Base-by-base conservation (phyloP, 2,888 invertebrate genomes). In the Nowickia ferox region DNA sequence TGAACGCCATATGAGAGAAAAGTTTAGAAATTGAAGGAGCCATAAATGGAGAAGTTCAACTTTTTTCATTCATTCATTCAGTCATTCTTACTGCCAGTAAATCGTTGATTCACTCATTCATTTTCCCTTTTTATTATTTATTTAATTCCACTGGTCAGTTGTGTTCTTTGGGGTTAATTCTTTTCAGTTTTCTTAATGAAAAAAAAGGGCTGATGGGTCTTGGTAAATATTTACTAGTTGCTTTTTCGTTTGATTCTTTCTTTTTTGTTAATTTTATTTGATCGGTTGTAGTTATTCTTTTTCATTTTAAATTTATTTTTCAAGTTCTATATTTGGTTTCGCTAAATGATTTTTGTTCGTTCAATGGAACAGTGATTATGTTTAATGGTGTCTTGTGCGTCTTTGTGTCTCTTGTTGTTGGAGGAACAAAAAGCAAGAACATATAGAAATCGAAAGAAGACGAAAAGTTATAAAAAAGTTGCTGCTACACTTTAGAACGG, bases 271-370 rank as follows among this genome's bases (percentile, higher is more conserved):
- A 61, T 63, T 78, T 72, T 57, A 65, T 76, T 48, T 71, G 51
- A 75, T 74, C 42, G 66, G 57, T 68, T 75, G 75, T 81, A 44
- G 57, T 65, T 69, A 51, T 17, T 72, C 77, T 48, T 59, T 65
- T 63, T 79, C n/a, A n/a, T 48, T 71, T 80, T 71, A 9, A n/a
- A 59, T 66, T 59, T 74, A n/a, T 63, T 61, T 59, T 74, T 76
- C 79, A 76, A 55, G 63, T 80, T 81, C 72, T 76, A 66, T 65
- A 81, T 87, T 91, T 88, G 91, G 92, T 92, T 92, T 92, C 93
- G 93, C 92, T 92, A 92, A 92, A 92, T 93, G 92, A 92, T 92
- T 93, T 86, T 93, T 92, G 92, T 90, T 92, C 92, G 90, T 92
- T 92, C 93, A 93, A 93, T 91, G 93, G 93, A 93, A 92, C 91